These are phyloP conservation scores for Pipistrellus pygmaeus DNA, from an alignment of 2,797 vertebrate species.

Conservation along the genomic window DNA sequence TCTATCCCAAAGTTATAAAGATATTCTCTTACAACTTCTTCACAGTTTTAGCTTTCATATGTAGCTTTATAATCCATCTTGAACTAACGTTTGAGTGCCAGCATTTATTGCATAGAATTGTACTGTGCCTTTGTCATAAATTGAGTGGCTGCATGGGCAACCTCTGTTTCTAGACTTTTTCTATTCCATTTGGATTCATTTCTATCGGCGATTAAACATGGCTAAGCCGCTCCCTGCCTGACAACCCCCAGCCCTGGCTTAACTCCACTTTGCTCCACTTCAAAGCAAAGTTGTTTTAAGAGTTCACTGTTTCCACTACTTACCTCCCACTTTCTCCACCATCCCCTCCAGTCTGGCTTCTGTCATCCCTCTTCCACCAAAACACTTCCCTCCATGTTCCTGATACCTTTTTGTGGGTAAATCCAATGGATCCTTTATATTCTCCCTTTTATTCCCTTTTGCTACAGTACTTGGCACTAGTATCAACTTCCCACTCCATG, in stretches of 20 bases:
- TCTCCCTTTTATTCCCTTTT: background rate
- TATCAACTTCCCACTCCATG: background rate
- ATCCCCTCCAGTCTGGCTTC: background rate
- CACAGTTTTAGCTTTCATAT: background rate
- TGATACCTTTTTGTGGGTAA: background rate
- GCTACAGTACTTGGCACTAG: background rate
- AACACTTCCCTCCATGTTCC: background rate
- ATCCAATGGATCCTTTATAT: background rate
- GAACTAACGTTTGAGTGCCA: background rate
- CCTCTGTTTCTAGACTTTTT: background rate
- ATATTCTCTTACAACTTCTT: slow-evolving; percentile 7
- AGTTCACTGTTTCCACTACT: background rate
- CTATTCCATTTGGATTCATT: background rate
- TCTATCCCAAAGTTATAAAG: background rate
- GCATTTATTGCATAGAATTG: background rate
- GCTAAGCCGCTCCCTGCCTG: background rate
- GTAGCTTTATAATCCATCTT: background rate
- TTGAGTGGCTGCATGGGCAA: background rate
- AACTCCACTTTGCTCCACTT: background rate
- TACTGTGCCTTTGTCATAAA: background rate
- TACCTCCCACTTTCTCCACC: background rate
- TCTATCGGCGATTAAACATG: background rate
- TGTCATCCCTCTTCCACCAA: background rate
- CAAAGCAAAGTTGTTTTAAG: background rate
- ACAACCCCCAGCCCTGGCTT: background rate